A percentile compares a stretch with the other conserved stretches of the same genome.
Conservation (phyloP, 2,888 invertebrate genomes). For the Temnothorax rugatulus region DNA sequence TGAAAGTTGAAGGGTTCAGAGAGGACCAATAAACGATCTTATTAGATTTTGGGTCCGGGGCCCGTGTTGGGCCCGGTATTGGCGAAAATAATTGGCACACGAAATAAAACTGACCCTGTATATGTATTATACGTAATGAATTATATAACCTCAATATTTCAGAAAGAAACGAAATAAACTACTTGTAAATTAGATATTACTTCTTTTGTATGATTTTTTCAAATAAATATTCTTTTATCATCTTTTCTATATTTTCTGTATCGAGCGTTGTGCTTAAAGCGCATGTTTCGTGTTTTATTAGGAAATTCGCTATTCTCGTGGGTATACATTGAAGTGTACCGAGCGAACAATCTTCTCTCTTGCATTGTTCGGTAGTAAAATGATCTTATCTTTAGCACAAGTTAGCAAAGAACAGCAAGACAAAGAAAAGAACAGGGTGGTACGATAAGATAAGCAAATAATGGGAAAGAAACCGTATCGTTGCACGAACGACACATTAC, state of each 20-base stretch:
- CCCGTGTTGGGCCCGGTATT: too few species aligned
- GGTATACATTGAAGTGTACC: constrained; percentile 11
- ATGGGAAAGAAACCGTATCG: constrained; percentile 12
- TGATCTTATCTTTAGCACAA: constrained; percentile 45
- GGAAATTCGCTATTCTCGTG: constrained; percentile 5
- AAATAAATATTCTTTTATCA: neutral
- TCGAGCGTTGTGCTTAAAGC: neutral
- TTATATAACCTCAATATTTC: neutral
- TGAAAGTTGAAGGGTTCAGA: too few species aligned
- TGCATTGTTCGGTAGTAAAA: constrained; percentile 15
- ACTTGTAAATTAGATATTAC: neutral
- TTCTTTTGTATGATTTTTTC: neutral
- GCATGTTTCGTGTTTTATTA: constrained; percentile 18
- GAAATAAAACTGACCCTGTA: too few species aligned
- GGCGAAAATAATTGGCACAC: too few species aligned
- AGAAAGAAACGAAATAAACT: neutral
- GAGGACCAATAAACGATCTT: too few species aligned
- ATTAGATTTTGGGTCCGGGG: too few species aligned
- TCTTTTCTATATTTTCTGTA: neutral
- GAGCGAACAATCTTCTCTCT: constrained; percentile 25
- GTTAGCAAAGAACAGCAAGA: constrained; percentile 11
- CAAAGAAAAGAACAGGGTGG: neutral
- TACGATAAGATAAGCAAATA: constrained; percentile 43
- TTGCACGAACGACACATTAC: neutral
- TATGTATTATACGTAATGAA: neutral